Conservation (phyloP, 2,113 vertebrate species). For the Trematomus loennbergii region DNA sequence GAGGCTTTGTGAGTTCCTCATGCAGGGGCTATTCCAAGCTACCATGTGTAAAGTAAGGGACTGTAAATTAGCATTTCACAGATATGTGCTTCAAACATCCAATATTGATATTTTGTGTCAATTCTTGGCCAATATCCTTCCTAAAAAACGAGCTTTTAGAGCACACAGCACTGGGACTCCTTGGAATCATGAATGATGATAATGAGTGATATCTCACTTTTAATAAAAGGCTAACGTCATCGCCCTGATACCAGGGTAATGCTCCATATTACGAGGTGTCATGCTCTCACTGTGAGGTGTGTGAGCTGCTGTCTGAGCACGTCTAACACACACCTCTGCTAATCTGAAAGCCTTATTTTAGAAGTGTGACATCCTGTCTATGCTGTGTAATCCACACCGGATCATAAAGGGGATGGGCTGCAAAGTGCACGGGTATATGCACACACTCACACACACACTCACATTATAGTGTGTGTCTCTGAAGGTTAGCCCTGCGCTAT, state of each 20-base stretch:
- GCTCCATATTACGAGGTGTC: conserved; percentile 27
- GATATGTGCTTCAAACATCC: conserved; percentile 7
- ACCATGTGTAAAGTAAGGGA: conserved; percentile 32
- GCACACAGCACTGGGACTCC: not conserved
- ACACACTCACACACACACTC: not conserved
- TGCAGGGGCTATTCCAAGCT: conserved; percentile 44
- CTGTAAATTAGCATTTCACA: conserved; percentile 28
- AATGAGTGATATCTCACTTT: not conserved
- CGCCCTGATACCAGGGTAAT: not conserved
- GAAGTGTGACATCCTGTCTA: conserved; percentile 82
- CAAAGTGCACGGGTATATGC: conserved; percentile 14
- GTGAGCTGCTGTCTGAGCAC: conserved; percentile 30
- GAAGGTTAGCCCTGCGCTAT: conserved; percentile 28
- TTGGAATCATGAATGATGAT: not conserved
- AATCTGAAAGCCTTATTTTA: conserved; percentile 71
- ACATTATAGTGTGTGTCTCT: conserved; percentile 8
- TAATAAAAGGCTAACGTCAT: conserved; percentile 18
- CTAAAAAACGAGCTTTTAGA: not conserved
- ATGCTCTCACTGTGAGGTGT: conserved; percentile 46
- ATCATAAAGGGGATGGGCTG: conserved; percentile 37
- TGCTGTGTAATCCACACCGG: conserved; percentile 51
- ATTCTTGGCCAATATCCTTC: not conserved
- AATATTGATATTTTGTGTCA: not conserved
- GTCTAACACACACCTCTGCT: conserved; percentile 60
- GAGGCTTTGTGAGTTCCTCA: conserved; percentile 56